These are phyloP conservation scores for Cyclophora albipunctata DNA, from an alignment of 2,888 invertebrate species.

Conservation along the genomic window DNA sequence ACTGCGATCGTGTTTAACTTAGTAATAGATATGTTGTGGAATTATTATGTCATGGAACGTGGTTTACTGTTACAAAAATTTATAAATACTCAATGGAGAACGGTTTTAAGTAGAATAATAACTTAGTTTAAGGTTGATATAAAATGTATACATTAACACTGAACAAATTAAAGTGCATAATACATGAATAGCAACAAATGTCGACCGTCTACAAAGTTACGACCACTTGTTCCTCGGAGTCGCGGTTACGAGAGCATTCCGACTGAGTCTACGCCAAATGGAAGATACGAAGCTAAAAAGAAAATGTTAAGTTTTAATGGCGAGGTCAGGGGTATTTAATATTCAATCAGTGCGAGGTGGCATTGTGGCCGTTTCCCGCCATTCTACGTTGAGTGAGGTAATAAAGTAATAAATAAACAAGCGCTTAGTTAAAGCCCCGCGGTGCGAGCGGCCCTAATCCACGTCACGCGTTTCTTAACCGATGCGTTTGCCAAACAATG, in stretches of 20 bases:
- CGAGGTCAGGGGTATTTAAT: conserved; percentile 46
- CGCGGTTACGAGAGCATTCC: conserved; percentile 5
- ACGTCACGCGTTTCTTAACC: conserved; percentile 5
- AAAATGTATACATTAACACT: background rate
- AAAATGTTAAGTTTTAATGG: conserved; percentile 30
- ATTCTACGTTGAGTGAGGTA: conserved; percentile 58
- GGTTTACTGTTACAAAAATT: too few species aligned
- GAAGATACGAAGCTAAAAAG: conserved; percentile 13
- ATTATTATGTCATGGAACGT: too few species aligned
- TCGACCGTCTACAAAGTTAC: conserved; percentile 7
- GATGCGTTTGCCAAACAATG: background rate
- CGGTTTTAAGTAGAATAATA: too few species aligned
- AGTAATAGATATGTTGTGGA: too few species aligned
- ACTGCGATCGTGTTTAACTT: too few species aligned
- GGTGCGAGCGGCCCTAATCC: conserved; percentile 3
- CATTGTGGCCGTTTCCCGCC: conserved; percentile 53
- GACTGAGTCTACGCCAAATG: conserved; percentile 3
- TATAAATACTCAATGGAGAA: too few species aligned
- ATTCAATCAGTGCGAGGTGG: conserved; percentile 57
- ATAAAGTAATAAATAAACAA: conserved; percentile 67
- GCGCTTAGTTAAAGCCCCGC: conserved; percentile 29
- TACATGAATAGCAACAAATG: too few species aligned
- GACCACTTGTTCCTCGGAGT: conserved; percentile 4
- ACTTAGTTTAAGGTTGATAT: too few species aligned
- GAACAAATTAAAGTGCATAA: background rate